Base-by-base conservation (phyloP, 2,113 vertebrate species). In the Megaleporinus macrocephalus region DNA sequence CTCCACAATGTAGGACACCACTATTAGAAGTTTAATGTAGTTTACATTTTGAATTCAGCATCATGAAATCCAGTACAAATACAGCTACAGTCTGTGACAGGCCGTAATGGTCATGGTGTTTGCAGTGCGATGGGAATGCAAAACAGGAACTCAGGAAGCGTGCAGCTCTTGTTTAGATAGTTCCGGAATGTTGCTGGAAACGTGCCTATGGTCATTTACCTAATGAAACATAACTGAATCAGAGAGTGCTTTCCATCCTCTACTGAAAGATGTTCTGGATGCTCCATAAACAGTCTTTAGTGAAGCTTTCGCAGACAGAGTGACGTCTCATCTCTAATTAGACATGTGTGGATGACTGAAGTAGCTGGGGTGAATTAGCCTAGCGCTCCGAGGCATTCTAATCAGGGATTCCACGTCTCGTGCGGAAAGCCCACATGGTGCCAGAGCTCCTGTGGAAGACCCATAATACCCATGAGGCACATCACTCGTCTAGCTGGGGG, bases 381-480 rank as follows among this genome's bases (percentile, higher is more conserved):
- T 76, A 69, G 47, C 57, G 81, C 81, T 47, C 73, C 61, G 61
- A 47, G 65, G 57, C 68, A 73, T 76, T 74, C 51, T 82, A 82
- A 82, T 82, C 71, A 85, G 80, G 75, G 73, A 62, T 79, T 82
- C 76, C 75, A 74, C 27, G 62, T 82, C 69, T 79, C 27, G 61
- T 51, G 59, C 27, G 36, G 79, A 77, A 73, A 57, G 29, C 70
- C 76, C 53, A 57, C 24, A 44, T 73, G 81, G 81, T 78, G 75
- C 75, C 82, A 74, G 61, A n/a, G 63, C 36, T 82, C 49, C 79
- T 53, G 26, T 12, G 51, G n/a, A 68, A 53, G 51, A 73, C 59
- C 76, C 70, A 53, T 80, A 80, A 73, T 73, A 80, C 79, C 70
- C 26, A 65, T 33, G 79, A 73, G 62, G 59, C 70, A 73, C 41